These are phyloP conservation scores for Poecilus cupreus DNA, from an alignment of 2,888 invertebrate genomes.

Conservation along the genomic window DNA sequence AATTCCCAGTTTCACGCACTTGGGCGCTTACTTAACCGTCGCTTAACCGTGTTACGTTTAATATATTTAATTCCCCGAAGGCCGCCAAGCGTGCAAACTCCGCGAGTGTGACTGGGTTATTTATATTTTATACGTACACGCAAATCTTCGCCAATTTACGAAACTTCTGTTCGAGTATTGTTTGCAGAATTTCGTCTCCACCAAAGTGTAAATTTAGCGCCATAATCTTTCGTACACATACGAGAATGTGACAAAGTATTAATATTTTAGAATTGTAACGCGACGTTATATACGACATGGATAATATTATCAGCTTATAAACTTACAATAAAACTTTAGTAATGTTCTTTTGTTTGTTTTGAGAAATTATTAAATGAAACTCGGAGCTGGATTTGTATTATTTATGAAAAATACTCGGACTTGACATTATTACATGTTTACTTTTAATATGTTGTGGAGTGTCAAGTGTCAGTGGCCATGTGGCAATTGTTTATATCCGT, in stretches of 20 bases:
- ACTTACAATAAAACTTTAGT: no score
- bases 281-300: no score
- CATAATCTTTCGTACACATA: not conserved
- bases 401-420: no score
- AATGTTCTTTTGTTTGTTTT: no score
- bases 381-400: no score
- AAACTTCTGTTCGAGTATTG: not conserved
- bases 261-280: not conserved
- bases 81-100: not conserved
- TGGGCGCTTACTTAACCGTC: not conserved
- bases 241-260: not conserved
- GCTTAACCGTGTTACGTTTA: not conserved
- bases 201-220: not conserved
- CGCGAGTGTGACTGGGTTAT: not conserved
- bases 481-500: no score
- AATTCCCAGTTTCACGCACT: not conserved
- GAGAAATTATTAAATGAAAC: no score
- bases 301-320: no score
- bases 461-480: no score
- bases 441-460: no score
- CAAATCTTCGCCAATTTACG: not conserved
- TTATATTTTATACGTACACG: not conserved
- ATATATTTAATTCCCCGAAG: constrained; percentile 3
- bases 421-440: no score
- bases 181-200: not conserved